These are phyloP conservation scores for Hyalella azteca DNA, from an alignment of 2,888 invertebrate species.

Conservation along the genomic window DNA sequence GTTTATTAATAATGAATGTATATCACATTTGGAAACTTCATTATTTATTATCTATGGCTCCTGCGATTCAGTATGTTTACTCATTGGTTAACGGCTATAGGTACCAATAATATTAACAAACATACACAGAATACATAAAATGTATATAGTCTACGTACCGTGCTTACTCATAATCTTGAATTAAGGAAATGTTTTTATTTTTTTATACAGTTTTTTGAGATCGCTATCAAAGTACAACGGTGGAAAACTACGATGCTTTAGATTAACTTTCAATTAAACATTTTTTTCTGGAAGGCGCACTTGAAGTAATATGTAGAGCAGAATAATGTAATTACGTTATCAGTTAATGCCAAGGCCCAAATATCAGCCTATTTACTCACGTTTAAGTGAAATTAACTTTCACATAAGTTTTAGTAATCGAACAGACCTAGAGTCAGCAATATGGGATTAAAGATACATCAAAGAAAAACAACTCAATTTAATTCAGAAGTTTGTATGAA, in stretches of 20 bases:
- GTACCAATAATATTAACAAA: constrained; percentile 18
- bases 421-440: too few relatives aligned
- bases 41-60: constrained; percentile 20
- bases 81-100: background rate
- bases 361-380: too few relatives aligned
- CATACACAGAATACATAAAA: constrained; percentile 16
- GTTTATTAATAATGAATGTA: constrained; percentile 23
- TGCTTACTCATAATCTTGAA: background rate
- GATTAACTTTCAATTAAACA: too few relatives aligned
- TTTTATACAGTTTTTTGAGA: constrained; percentile 2
- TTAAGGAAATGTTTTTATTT: background rate
- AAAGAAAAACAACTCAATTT: too few relatives aligned
- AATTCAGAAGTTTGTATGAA: too few relatives aligned
- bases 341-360: too few relatives aligned
- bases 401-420: too few relatives aligned
- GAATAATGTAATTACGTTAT: too few relatives aligned
- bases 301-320: too few relatives aligned
- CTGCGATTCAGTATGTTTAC: constrained; percentile 8
- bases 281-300: background rate
- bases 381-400: too few relatives aligned
- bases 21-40: constrained; percentile 30
- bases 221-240: background rate
- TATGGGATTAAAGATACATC: too few relatives aligned
- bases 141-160: constrained; percentile 6
- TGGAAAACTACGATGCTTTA: background rate